Evolutionary conservation across 2,113 vertebrate genomes (phyloP), one percentile per base, ranked within the genome.

Genomic region (Sprattus sprattus): DNA sequence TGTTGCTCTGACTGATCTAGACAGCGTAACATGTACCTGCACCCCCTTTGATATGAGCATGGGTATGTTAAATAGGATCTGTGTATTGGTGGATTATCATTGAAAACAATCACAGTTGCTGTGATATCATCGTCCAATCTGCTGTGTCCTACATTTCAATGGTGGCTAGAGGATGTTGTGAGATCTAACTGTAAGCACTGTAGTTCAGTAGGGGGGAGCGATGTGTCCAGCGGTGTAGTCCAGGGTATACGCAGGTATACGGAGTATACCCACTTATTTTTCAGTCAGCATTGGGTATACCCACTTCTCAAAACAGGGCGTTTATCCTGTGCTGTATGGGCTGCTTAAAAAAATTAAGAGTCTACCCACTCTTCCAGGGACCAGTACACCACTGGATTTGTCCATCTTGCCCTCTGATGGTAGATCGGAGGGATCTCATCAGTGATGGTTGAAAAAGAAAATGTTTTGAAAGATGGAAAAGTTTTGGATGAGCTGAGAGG

Each of bases 41-140:
- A 45, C 81, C 54, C 54, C 82, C 52, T 81, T 54, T n/a, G 81
- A 85, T 50, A 50, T 64, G 71, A 87, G 67, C 39, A 46, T 49
- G n/a, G 54, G 49, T 82, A 45, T 20, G 54, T 83, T 15, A 32
- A 54, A 71, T 5, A 4, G 39, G 71, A 32, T 78, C 71, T 78
- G 71, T 78, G 71, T 78, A 39, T 78, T 39, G 71, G 71, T 78
- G 71, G 71, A 75, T 10, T 75, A 9, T 78, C 71, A 78, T 39
- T 44, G 71, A 78, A 39, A 78, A 78, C 15, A 78, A 11, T 78
- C 71, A 78, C 71, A 78, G 28, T 78, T 78, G 64, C n/a, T 28
- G 25, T 71, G 20, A 71, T 32, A 3, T 78, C 32, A 39, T 78
- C 28, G 28, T 78, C 28, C 32, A 39, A 78, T 44, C 71, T 78